These are phyloP conservation scores for Limonius californicus DNA, from an alignment of 1,140 invertebrate genomes.

Conservation along the genomic window DNA sequence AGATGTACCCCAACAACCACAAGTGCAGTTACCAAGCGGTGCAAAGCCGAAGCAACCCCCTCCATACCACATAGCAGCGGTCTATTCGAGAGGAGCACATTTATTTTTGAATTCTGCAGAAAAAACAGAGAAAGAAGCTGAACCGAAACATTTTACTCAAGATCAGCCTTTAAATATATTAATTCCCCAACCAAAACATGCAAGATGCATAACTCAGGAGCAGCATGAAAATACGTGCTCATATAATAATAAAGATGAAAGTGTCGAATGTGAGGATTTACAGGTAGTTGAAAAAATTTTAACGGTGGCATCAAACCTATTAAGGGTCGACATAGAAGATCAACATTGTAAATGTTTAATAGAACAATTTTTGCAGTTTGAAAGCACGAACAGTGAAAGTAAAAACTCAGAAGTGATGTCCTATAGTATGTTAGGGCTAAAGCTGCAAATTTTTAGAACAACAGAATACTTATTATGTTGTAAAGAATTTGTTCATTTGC, in stretches of 20 bases:
- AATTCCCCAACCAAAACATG: constrained; percentile 24
- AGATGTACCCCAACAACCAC: too few species aligned
- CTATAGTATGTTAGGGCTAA: neutral
- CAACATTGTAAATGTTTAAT: neutral
- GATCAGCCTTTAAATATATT: constrained; percentile 41
- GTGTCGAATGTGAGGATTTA: neutral
- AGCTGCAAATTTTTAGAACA: neutral
- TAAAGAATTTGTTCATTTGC: neutral
- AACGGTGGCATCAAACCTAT: neutral
- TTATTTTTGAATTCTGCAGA: constrained; percentile 32
- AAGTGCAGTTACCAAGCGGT: constrained; percentile 7
- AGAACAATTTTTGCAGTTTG: neutral
- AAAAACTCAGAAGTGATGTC: too few species aligned
- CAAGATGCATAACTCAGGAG: neutral
- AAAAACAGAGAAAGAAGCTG: constrained; percentile 35
- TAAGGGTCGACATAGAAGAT: neutral
- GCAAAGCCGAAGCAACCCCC: constrained; percentile 49
- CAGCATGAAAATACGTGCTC: neutral
- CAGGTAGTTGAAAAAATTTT: neutral
- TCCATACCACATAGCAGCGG: constrained; percentile 66
- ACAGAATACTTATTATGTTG: neutral
- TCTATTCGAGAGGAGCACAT: constrained; percentile 62
- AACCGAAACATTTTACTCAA: constrained; percentile 45
- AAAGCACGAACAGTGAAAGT: neutral
- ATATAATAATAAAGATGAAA: neutral